Conservation (phyloP, 1,140 invertebrate genomes). For the Scylla paramamosain region DNA sequence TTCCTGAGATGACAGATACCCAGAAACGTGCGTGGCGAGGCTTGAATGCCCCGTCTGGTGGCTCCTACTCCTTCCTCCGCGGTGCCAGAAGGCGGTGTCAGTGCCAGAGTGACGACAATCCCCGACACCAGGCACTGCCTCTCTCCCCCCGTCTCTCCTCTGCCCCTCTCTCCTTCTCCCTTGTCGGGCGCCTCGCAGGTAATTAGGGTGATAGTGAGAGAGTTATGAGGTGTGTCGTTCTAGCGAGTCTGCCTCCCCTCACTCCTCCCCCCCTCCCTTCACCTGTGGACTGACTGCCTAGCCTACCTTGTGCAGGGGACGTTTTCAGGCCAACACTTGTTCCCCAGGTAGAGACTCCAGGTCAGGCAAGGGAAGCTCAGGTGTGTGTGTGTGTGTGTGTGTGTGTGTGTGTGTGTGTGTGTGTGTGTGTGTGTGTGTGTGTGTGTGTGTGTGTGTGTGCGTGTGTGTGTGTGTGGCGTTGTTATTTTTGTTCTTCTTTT, state of each 20-base stretch:
- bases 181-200: not conserved
- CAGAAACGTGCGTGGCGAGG: not conserved
- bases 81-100: not conserved
- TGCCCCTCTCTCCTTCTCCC: not conserved
- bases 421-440: too few species aligned
- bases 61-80: too few species aligned
- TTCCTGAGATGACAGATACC: constrained; percentile 2
- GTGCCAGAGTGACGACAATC: not conserved
- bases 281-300: constrained; percentile 7
- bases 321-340: not conserved
- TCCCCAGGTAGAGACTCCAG: not conserved
- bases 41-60: not conserved
- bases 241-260: not conserved
- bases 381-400: too few species aligned
- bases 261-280: too few species aligned
- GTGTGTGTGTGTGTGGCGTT: too few species aligned
- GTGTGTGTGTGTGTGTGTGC: too few species aligned
- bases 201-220: constrained; percentile 14
- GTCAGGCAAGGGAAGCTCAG: not conserved
- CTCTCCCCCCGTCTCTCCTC: not conserved
- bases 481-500: too few species aligned
- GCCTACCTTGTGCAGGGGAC: not conserved
- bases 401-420: too few species aligned
- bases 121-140: not conserved
- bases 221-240: not conserved